Evolutionary conservation across 2,797 vertebrate species (phyloP).

Genomic region (Prionace glauca): DNA sequence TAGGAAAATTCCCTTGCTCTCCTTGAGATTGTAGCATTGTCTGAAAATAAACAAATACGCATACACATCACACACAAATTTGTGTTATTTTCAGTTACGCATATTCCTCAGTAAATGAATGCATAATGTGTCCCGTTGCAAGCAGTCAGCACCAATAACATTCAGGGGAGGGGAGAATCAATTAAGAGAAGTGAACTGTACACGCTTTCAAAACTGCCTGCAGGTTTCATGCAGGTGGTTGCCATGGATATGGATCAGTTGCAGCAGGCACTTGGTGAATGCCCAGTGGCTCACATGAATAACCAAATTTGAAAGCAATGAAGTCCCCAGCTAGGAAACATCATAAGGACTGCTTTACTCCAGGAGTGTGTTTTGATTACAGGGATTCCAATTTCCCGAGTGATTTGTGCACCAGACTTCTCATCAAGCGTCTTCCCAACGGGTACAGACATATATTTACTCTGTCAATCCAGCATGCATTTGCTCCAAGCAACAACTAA

Average conservation of each 20-base stretch:
- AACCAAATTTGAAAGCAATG: neutral
- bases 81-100: neutral
- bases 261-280: neutral
- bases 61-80: neutral
- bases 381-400: neutral
- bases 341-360: neutral
- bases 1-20: neutral
- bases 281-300: neutral
- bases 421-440: neutral
- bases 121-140: neutral
- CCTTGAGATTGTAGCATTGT: neutral
- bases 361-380: neutral
- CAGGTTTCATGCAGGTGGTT: neutral
- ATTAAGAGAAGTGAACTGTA: neutral
- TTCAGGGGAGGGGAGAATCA: neutral
- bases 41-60: neutral
- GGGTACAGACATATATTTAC: neutral
- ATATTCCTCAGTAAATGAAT: neutral
- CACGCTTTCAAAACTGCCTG: neutral
- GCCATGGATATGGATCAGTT: conserved; percentile 5
- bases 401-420: neutral
- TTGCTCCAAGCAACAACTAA: neutral
- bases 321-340: neutral
- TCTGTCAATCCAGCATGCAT: neutral
- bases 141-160: neutral